A percentile compares a stretch with the other conserved stretches of the same genome.
These are phyloP conservation scores for Pelosia muscerda DNA, from an alignment of 2,888 invertebrate genomes.

Conservation along the genomic window DNA sequence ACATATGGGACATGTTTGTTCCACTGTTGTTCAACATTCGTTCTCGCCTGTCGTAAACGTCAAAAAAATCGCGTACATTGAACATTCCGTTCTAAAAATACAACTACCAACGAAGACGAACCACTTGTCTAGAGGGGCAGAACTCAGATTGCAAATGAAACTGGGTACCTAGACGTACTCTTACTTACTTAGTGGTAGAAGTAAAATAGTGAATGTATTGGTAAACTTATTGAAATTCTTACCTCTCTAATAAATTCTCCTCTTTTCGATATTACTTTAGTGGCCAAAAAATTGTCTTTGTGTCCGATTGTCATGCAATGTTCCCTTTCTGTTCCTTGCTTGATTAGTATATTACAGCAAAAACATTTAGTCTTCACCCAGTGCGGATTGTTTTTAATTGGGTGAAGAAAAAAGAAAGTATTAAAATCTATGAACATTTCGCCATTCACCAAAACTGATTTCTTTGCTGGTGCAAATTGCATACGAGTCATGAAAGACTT, in stretches of 20 bases:
- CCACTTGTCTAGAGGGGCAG: no score
- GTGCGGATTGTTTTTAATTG: slow-evolving; percentile 46
- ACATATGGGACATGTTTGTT: no score
- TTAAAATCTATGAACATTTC: slow-evolving; percentile 42
- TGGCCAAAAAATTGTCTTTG: slow-evolving; percentile 51
- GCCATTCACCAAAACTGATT: slow-evolving; percentile 53
- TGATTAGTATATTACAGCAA: slow-evolving; percentile 57
- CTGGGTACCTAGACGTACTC: no score
- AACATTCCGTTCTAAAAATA: no score
- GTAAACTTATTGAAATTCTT: slow-evolving; percentile 21
- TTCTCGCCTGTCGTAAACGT: no score
- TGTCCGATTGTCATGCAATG: slow-evolving; percentile 61
- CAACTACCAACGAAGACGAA: no score
- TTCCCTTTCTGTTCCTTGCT: slow-evolving; percentile 42
- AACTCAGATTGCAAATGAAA: no score
- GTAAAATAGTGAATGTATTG: background rate
- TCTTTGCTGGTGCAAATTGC: slow-evolving; percentile 30
- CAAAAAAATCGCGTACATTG: no score
- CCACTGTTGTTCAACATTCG: no score
- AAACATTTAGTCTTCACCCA: slow-evolving; percentile 60
- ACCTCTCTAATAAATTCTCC: slow-evolving; percentile 70
- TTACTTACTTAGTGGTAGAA: no score
- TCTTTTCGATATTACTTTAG: slow-evolving; percentile 48
- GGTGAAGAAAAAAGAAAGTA: slow-evolving; percentile 57
- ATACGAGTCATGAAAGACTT: slow-evolving; percentile 3